Base-by-base conservation (phyloP, 2,888 invertebrate species). In the Petrophora chlorosata region DNA sequence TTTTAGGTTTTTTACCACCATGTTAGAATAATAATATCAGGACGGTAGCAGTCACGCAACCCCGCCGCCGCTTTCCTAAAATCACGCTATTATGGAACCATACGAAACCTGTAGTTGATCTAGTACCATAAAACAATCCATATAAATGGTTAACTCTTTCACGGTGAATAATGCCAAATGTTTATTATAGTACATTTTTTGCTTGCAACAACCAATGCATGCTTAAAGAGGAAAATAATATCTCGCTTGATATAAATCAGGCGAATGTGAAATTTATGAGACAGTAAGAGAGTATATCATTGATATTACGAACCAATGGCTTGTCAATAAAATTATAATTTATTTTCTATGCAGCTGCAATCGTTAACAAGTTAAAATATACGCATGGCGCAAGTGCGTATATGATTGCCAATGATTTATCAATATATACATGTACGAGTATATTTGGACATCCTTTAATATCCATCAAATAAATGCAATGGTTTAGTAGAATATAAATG, bases 11-110 rank as follows among this genome's bases (percentile, higher is more conserved):
- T 67, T 63, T 59, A 68, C 56, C 56, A 53, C 34, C 41, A 53
- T 45, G 49, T 59, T 52, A 48, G 43, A 65, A 61, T 50, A 63
- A 66, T 63, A 64, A 57, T 53, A 56, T 30, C 34, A 63, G 67
- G 41, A 69, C 69, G 65, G 71, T 69, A 67, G 68, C 68, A 56
- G 69, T 66, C 74, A 75, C 74, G 75, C 70, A 71, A 67, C 49
- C 57, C 45, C 13, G 19, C 16, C 3, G 15, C 22, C 14, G 28
- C 17, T 22, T 30, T 43, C 32, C 28, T 42, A 38, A 46, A 50
- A 57, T 53, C 44, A 53, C 30, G 33, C 28, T 42, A 51, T 51
- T 53, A 47, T 29, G 39, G 36, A 45, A 45, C 44, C 30, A 34
- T 19, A 34, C 4, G 23, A 35, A 43, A 15, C 28, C 10, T 10